These are phyloP conservation scores for Toxotes jaculatrix DNA, from an alignment of 2,113 vertebrate genomes.

Conservation along the genomic window DNA sequence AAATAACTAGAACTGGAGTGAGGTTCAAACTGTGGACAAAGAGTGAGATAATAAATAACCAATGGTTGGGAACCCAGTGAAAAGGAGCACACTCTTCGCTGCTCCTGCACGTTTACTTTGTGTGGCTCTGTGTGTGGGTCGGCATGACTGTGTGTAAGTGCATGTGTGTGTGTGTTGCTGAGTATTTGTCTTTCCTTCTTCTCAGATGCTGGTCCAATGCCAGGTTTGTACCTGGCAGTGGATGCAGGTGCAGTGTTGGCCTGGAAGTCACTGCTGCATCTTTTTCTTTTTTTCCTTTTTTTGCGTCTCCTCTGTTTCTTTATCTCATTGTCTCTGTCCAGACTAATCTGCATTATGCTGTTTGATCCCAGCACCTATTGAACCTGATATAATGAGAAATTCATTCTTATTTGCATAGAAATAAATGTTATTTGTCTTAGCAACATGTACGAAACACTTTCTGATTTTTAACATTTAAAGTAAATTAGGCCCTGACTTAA, in stretches of 20 bases:
- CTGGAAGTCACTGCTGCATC: slow-evolving; percentile 33
- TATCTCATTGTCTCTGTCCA: slow-evolving; percentile 18
- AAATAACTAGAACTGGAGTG: slow-evolving; percentile 30
- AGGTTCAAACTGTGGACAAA: background rate
- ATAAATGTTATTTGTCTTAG: background rate
- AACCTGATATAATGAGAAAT: slow-evolving; percentile 14
- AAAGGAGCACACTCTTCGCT: background rate
- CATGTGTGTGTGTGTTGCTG: background rate
- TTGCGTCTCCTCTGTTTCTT: slow-evolving; percentile 33
- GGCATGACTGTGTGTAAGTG: background rate
- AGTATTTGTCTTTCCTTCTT: slow-evolving; percentile 20
- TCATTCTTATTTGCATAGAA: background rate
- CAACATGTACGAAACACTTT: background rate
- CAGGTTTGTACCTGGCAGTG: slow-evolving; percentile 45
- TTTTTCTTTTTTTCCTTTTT: background rate
- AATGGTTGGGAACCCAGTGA: slow-evolving; percentile 8
- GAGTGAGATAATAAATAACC: background rate
- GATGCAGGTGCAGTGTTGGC: slow-evolving; percentile 54
- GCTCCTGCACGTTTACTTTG: background rate
- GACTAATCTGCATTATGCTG: background rate
- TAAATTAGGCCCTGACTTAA: background rate
- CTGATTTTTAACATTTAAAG: background rate
- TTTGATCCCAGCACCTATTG: slow-evolving; percentile 18
- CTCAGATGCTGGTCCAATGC: slow-evolving; percentile 44
- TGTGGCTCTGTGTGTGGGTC: background rate